Conservation (phyloP, 2,113 vertebrate species). For the Periophthalmus modestus region DNA sequence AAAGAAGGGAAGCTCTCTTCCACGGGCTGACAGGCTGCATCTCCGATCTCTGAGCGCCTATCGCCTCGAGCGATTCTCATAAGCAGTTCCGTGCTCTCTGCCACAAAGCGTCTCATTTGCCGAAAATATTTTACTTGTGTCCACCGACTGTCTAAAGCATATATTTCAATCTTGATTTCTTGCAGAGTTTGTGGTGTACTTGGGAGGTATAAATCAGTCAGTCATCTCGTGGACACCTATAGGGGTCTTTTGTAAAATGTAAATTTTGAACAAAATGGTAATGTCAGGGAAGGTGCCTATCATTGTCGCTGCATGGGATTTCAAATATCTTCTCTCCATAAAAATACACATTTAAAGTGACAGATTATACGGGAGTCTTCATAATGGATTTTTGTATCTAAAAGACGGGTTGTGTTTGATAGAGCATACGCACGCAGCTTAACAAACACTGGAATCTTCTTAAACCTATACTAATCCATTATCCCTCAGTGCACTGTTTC, state of each 20-base stretch:
- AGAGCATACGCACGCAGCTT: constrained; percentile 49
- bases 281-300: constrained; percentile 7
- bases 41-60: constrained; percentile 12
- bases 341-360: constrained; percentile 26
- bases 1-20: constrained; percentile 21
- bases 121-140: constrained; percentile 22
- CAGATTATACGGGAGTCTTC: constrained; percentile 40
- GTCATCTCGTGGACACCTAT: not conserved
- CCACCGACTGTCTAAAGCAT: not conserved
- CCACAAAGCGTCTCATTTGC: constrained; percentile 31
- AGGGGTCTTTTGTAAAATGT: not conserved
- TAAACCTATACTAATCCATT: constrained; percentile 78
- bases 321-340: not conserved
- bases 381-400: constrained; percentile 32
- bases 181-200: not conserved
- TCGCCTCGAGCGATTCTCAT: constrained; percentile 28
- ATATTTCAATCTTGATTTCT: constrained; percentile 14
- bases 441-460: constrained; percentile 72
- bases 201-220: not conserved
- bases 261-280: constrained; percentile 1
- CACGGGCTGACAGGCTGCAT: constrained; percentile 28
- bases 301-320: not conserved
- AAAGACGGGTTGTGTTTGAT: constrained; percentile 53
- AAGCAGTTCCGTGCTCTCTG: constrained; percentile 9
- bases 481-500: constrained; percentile 60